phyloP scores from a whole-genome alignment of 2,888 invertebrate genomes.

The Macropis europaea region DNA sequence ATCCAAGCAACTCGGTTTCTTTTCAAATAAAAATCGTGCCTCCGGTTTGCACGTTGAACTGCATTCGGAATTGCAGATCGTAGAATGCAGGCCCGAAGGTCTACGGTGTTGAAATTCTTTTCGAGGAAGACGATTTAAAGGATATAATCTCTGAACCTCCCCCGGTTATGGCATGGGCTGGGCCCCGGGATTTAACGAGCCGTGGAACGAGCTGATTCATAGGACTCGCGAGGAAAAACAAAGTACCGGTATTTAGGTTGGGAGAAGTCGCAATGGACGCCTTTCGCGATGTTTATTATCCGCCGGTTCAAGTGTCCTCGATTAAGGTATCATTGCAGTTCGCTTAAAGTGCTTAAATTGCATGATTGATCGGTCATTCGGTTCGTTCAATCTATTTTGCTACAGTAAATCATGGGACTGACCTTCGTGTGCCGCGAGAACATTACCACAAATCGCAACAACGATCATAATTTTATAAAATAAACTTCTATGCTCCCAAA shows the following conservation, averaged over 20 bases:
- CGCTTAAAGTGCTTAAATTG: constrained; percentile 21
- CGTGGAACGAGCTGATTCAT: constrained; percentile 60
- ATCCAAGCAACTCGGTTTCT: no score
- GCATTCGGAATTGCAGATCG: not conserved
- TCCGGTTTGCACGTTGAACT: no score
- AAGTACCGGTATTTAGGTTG: constrained; percentile 44
- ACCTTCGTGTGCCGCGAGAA: constrained; percentile 11
- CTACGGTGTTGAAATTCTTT: constrained; percentile 20
- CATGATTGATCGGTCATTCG: constrained; percentile 31
- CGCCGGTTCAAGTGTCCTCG: not conserved
- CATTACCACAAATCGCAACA: not conserved
- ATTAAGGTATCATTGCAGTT: constrained; percentile 32
- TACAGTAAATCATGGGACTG: constrained; percentile 28
- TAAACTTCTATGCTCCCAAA: no score
- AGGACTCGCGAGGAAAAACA: constrained; percentile 45
- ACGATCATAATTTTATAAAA: no score
- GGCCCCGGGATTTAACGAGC: constrained; percentile 58
- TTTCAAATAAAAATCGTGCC: no score
- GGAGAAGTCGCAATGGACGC: constrained; percentile 26
- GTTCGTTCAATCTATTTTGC: constrained; percentile 30
- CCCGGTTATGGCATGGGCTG: constrained; percentile 52
- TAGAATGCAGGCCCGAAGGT: not conserved
- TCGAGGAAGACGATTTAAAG: constrained; percentile 22
- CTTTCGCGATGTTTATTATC: constrained; percentile 22
- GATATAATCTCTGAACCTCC: constrained; percentile 44